Conservation (phyloP, 2,888 invertebrate species). For the Trachelus troglodyta region DNA sequence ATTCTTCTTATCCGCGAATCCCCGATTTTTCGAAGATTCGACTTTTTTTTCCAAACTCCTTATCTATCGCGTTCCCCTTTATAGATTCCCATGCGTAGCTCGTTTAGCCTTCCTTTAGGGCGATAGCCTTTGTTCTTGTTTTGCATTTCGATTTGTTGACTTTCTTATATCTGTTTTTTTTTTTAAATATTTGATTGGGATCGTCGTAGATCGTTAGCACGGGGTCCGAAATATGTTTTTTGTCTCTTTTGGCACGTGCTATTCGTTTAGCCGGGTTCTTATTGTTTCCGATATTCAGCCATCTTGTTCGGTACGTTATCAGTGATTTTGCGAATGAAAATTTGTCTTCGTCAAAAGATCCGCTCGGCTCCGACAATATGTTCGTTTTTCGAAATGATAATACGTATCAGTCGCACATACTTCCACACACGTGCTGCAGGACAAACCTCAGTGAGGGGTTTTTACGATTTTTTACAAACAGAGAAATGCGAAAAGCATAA, state of each 20-base stretch:
- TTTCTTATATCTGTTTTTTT: constrained; percentile 15
- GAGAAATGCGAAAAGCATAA: constrained; percentile 23
- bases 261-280: background rate
- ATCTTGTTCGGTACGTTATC: background rate
- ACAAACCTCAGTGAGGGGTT: background rate
- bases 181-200: constrained; percentile 19
- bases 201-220: background rate
- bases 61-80: constrained; percentile 28
- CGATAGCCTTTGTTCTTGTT: background rate
- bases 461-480: constrained; percentile 4
- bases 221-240: background rate
- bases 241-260: background rate
- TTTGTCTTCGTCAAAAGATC: background rate
- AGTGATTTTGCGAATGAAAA: background rate
- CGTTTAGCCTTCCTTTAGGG: background rate
- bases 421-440: constrained; percentile 2
- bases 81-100: background rate
- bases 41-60: constrained; percentile 20
- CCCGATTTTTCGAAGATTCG: background rate
- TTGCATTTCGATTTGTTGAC: background rate
- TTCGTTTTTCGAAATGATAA: background rate
- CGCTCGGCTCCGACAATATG: background rate
- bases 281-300: background rate
- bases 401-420: background rate
- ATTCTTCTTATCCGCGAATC: constrained; percentile 15